Conservation (phyloP, 2,113 vertebrate genomes). For the Oplegnathus fasciatus region DNA sequence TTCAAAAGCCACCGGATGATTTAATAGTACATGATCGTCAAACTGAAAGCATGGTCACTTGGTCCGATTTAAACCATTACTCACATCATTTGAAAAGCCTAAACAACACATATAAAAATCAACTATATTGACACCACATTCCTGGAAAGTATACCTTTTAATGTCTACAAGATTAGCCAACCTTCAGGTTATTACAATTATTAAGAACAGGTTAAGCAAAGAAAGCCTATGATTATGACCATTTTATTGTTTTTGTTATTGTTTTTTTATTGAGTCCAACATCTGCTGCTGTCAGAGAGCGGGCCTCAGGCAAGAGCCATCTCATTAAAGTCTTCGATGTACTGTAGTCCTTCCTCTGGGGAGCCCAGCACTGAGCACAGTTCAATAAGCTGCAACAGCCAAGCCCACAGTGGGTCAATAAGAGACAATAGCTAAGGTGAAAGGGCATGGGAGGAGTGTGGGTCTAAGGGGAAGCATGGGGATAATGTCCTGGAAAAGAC, state of each 20-base stretch:
- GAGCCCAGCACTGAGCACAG: slow-evolving; percentile 29
- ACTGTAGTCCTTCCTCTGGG: slow-evolving; percentile 29
- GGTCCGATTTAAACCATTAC: not conserved
- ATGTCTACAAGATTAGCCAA: not conserved
- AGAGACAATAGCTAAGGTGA: slow-evolving; percentile 42
- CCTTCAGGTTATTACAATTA: slow-evolving; percentile 9
- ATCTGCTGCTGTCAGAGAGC: not conserved
- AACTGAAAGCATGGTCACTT: not conserved
- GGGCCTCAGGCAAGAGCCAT: not conserved
- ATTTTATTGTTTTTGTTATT: slow-evolving; percentile 20
- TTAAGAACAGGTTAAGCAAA: slow-evolving; percentile 15
- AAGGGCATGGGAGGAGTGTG: slow-evolving; percentile 27
- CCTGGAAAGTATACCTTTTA: not conserved
- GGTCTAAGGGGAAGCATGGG: slow-evolving; percentile 1
- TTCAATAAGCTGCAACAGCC: slow-evolving; percentile 55
- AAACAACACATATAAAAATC: not conserved
- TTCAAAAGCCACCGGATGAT: not conserved
- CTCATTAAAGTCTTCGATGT: slow-evolving; percentile 42
- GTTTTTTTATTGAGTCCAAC: not conserved
- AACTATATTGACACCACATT: not conserved
- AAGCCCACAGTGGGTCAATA: slow-evolving; percentile 59
- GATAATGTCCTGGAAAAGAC: slow-evolving; percentile 24
- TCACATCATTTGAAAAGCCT: not conserved
- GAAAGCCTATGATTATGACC: not conserved
- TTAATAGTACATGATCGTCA: not conserved